phyloP scores from a whole-genome alignment of 2,888 invertebrate species.

The Patella ulyssiponensis region DNA sequence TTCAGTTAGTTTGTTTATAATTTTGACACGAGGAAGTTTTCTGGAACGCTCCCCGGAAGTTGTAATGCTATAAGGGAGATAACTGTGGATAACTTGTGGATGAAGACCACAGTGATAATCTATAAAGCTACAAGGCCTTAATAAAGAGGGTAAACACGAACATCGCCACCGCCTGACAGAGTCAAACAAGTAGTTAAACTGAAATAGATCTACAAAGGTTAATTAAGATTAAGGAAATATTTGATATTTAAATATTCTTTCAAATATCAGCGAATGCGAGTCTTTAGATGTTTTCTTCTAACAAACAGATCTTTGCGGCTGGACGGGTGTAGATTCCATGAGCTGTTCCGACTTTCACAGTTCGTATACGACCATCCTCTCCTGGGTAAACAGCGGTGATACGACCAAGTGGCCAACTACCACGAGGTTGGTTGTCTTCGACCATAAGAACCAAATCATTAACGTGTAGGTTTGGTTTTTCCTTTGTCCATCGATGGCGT shows the following conservation, averaged over 20 bases:
- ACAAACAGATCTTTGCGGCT: neutral
- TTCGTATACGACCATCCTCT: neutral
- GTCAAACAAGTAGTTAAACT: neutral
- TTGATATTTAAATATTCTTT: no score
- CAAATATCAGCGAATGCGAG: neutral
- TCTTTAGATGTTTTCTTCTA: neutral
- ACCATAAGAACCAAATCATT: neutral
- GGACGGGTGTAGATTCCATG: neutral
- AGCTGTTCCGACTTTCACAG: neutral
- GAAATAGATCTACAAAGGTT: no score
- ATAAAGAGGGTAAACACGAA: no score
- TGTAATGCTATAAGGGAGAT: no score
- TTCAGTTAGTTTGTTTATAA: no score
- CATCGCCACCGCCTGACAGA: neutral
- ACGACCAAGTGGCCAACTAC: neutral
- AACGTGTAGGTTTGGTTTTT: neutral
- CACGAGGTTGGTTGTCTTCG: neutral
- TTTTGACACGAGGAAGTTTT: no score
- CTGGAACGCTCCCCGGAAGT: no score
- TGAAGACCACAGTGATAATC: no score
- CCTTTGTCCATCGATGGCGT: neutral
- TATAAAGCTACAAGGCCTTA: no score
- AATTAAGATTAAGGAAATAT: no score
- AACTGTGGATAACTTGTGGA: no score
- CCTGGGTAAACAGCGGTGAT: neutral